These are phyloP conservation scores for Noctua fimbriata DNA, from an alignment of 2,888 invertebrate species.

Conservation along the genomic window DNA sequence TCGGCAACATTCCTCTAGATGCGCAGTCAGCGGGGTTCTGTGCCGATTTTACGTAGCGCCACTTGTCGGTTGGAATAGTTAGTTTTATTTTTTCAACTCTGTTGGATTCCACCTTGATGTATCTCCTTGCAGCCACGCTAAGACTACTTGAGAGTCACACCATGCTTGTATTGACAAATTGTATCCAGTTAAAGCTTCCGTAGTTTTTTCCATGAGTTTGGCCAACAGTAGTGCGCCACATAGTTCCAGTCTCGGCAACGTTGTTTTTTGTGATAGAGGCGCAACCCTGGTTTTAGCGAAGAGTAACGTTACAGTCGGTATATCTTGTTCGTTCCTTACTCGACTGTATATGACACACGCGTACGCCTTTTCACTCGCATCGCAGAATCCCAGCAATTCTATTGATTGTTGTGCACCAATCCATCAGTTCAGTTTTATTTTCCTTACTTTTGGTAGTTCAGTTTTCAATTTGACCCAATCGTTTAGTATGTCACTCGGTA, in stretches of 20 bases:
- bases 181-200: background rate
- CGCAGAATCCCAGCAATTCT: no score
- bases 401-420: no score
- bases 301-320: no score
- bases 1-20: background rate
- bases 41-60: background rate
- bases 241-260: background rate
- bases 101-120: background rate
- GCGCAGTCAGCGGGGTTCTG: background rate
- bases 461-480: no score
- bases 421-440: no score
- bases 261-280: no score
- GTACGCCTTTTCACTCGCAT: no score
- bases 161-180: background rate
- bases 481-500: no score
- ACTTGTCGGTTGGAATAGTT: background rate
- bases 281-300: no score
- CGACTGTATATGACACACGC: no score
- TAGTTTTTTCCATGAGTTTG: background rate
- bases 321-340: no score
- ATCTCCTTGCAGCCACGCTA: background rate
- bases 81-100: background rate
- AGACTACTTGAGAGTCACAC: slow-evolving; percentile 1
- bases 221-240: background rate
- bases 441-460: no score